A percentile compares a stretch with the other conserved stretches of the same genome.
Conservation (phyloP, 2,113 vertebrate species). For the Caloenas nicobarica region DNA sequence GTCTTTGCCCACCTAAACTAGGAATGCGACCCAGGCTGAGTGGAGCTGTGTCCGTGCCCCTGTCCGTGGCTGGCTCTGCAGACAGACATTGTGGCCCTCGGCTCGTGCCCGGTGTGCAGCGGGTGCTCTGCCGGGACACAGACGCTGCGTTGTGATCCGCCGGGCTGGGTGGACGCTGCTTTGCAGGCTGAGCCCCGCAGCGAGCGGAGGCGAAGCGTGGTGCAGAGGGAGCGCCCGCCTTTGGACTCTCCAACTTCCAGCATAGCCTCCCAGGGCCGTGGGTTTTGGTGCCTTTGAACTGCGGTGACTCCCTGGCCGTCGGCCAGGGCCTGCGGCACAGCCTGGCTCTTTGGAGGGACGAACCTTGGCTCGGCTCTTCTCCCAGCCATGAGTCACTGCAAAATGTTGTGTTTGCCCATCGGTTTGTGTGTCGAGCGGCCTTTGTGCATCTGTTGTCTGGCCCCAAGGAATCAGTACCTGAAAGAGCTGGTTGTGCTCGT, state of each 20-base stretch:
- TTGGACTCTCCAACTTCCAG: fast-evolving
- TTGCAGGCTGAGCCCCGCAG: neutral
- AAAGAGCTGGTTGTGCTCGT: fast-evolving
- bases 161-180: neutral
- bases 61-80: fast-evolving
- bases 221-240: fast-evolving
- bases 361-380: neutral
- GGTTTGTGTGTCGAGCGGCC: neutral
- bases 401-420: fast-evolving
- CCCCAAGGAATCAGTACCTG: neutral
- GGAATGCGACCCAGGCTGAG: neutral
- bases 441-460: neutral
- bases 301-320: neutral
- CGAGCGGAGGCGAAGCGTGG: fast-evolving
- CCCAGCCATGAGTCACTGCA: neutral
- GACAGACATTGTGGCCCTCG: fast-evolving
- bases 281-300: neutral
- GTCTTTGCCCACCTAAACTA: neutral
- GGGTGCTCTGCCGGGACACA: too few relatives aligned
- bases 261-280: fast-evolving
- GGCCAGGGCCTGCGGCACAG: neutral
- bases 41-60: neutral
- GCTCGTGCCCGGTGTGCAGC: fast-evolving
- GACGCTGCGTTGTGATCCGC: fast-evolving
- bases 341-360: fast-evolving